A percentile compares a stretch with the other conserved stretches of the same genome.
These are phyloP conservation scores for Azorinus chamasolen DNA, from an alignment of 2,888 invertebrate genomes.

Conservation along the genomic window DNA sequence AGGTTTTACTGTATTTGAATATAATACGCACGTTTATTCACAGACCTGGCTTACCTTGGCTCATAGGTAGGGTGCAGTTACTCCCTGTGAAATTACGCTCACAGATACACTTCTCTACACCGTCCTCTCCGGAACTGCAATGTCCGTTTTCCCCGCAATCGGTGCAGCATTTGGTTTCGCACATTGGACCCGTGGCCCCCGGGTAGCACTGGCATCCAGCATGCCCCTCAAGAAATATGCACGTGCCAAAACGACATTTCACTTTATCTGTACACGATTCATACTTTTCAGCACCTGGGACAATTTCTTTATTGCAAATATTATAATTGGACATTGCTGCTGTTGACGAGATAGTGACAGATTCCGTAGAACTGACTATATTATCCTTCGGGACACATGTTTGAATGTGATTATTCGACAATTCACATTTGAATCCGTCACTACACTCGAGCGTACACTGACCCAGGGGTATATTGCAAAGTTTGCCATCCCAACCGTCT, in stretches of 20 bases:
- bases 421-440: background rate
- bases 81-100: background rate
- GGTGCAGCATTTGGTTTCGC: background rate
- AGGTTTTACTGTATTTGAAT: too few relatives aligned
- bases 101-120: background rate
- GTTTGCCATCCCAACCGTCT: background rate
- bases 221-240: background rate
- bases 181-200: background rate
- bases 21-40: too few relatives aligned
- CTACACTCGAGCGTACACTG: background rate
- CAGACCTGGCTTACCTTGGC: background rate
- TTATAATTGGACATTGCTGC: too few relatives aligned
- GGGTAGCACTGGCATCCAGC: background rate
- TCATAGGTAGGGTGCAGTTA: background rate
- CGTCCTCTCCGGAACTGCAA: background rate
- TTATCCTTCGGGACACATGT: too few relatives aligned
- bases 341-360: too few relatives aligned
- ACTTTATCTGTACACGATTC: too few relatives aligned
- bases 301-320: too few relatives aligned
- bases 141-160: background rate
- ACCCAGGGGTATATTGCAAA: background rate
- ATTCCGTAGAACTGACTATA: too few relatives aligned
- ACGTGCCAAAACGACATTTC: background rate
- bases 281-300: too few relatives aligned
- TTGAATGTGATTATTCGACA: background rate